Conservation (phyloP, 2,888 invertebrate genomes). For the Troides aeacus region DNA sequence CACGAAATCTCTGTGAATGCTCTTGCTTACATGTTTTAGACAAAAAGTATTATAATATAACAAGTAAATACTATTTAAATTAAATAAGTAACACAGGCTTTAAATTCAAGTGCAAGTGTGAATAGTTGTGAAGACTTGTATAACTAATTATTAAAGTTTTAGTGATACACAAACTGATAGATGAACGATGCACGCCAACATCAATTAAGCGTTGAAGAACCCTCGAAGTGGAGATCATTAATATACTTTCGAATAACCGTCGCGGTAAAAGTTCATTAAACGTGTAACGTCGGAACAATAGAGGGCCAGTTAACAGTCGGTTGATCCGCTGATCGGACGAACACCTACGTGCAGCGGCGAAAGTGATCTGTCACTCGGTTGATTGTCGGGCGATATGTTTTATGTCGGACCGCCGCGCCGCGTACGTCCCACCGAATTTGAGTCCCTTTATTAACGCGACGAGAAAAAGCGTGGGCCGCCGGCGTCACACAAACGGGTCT, state of each 20-base stretch:
- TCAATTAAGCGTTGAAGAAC: conserved; percentile 21
- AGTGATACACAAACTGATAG: conserved; percentile 9
- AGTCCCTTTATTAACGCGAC: conserved; percentile 28
- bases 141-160: too few species aligned
- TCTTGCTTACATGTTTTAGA: too few species aligned
- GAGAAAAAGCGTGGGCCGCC: conserved; percentile 26
- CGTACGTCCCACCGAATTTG: conserved; percentile 41
- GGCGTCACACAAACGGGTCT: conserved; percentile 24
- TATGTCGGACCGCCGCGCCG: conserved; percentile 55
- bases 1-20: too few species aligned
- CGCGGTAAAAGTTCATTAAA: conserved; percentile 66
- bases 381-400: conserved; percentile 51
- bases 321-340: conserved; percentile 52
- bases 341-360: conserved; percentile 56
- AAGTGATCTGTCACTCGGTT: conserved; percentile 53
- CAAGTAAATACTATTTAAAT: too few species aligned
- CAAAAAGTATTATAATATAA: too few species aligned
- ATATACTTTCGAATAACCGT: conserved; percentile 56
- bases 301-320: conserved; percentile 46
- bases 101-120: too few species aligned
- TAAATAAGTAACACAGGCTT: too few species aligned
- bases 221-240: conserved; percentile 41
- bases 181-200: conserved; percentile 18
- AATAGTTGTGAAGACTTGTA: too few species aligned
- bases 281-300: conserved; percentile 55